phyloP scores from a whole-genome alignment of 1,140 invertebrate species.

The Drosophila navojoa region DNA sequence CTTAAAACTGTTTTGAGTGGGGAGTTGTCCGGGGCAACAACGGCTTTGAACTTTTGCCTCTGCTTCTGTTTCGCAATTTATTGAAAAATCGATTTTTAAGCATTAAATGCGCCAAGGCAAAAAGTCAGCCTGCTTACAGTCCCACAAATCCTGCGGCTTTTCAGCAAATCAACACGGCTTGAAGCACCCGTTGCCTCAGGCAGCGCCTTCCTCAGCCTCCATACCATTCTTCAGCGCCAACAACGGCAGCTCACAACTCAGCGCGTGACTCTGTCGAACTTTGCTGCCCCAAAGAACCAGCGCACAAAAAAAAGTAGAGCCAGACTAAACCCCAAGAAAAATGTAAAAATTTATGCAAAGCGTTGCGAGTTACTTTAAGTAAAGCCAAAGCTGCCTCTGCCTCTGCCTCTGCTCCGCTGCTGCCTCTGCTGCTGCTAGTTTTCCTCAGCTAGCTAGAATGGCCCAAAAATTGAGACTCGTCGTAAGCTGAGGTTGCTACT shows the following conservation, averaged over 20 bases:
- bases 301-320: not conserved
- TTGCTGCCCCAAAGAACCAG: constrained; percentile 42
- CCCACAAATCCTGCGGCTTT: constrained; percentile 75
- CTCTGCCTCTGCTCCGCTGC: not conserved
- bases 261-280: constrained; percentile 75
- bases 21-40: constrained; percentile 42
- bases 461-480: constrained; percentile 48
- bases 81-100: constrained; percentile 78
- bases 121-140: constrained; percentile 67
- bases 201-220: constrained; percentile 3
- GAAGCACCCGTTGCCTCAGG: constrained; percentile 36
- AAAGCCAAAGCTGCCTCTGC: constrained; percentile 58
- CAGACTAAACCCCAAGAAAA: constrained; percentile 20
- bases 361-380: constrained; percentile 76
- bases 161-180: constrained; percentile 73
- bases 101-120: constrained; percentile 63
- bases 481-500: constrained; percentile 50
- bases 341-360: constrained; percentile 75
- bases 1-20: constrained; percentile 50
- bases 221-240: constrained; percentile 22
- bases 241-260: constrained; percentile 54
- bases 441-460: constrained; percentile 22
- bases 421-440: constrained; percentile 44
- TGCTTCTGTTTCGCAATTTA: constrained; percentile 58
- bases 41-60: constrained; percentile 67